Percentiles rank a stretch among this genome's conserved stretches.
Evolutionary conservation across 2,113 vertebrate genomes (phyloP).

Genomic region (Hystrix cristata): DNA sequence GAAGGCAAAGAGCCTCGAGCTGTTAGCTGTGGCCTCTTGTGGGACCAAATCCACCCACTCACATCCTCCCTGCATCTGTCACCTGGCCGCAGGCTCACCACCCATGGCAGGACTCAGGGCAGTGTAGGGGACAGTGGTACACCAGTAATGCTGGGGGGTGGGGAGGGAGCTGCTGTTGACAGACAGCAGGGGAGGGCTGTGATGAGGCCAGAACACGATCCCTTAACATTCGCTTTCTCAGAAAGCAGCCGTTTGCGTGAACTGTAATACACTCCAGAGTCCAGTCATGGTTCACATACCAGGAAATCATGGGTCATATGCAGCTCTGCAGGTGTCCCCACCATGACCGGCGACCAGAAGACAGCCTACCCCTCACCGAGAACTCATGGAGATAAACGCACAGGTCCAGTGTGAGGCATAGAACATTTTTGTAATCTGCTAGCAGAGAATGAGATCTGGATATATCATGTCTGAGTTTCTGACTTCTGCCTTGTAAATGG

Average conservation of each 20-base stretch:
- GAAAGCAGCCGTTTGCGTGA: not conserved
- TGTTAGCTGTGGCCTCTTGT: not conserved
- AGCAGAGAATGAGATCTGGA: constrained; percentile 29
- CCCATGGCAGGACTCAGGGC: not conserved
- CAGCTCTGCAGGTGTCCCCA: not conserved
- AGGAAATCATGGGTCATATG: not conserved
- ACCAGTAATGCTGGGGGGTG: not conserved
- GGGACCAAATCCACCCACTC: not conserved
- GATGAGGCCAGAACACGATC: accelerated
- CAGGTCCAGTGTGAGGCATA: not conserved
- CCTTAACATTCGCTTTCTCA: not conserved
- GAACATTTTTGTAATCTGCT: not conserved
- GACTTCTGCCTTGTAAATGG: constrained; percentile 73
- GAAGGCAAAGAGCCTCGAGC: not conserved
- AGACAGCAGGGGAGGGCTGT: not conserved
- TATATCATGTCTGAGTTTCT: constrained; percentile 75
- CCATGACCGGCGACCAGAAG: not conserved
- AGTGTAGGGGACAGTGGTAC: not conserved
- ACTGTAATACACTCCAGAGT: not conserved
- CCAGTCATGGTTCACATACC: not conserved
- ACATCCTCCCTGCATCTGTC: not conserved
- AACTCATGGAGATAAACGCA: not conserved
- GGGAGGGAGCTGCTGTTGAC: not conserved
- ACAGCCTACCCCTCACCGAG: not conserved
- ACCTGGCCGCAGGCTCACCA: not conserved